A percentile compares a stretch with the other conserved stretches of the same genome.
phyloP scores from a whole-genome alignment of 2,113 vertebrate genomes.

The Nycticorax nycticorax region DNA sequence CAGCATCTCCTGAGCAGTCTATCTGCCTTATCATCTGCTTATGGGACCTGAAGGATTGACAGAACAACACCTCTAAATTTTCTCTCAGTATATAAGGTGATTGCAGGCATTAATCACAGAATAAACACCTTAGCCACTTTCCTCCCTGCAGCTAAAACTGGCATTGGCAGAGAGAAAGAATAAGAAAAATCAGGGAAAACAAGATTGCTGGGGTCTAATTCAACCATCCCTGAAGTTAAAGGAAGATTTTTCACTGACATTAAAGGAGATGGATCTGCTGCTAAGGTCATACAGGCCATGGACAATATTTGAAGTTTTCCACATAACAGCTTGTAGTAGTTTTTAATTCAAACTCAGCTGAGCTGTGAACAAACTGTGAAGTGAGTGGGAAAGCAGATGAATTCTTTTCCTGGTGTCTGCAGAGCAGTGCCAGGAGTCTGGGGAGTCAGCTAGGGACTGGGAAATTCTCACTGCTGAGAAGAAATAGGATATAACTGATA shows the following conservation, averaged over 20 bases:
- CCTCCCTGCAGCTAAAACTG: not conserved
- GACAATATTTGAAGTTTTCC: constrained; percentile 28
- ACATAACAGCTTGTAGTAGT: not conserved
- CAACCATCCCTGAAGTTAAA: constrained; percentile 15
- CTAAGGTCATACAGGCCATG: not conserved
- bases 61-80: not conserved
- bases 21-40: not conserved
- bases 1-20: not conserved
- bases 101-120: constrained; percentile 26
- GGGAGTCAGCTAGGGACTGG: not conserved
- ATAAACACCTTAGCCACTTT: not conserved
- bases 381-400: not conserved
- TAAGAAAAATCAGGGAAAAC: constrained; percentile 3
- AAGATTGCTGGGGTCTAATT: constrained; percentile 2
- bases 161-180: not conserved
- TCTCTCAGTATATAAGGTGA: not conserved
- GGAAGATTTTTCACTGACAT: not conserved
- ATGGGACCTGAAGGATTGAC: not conserved
- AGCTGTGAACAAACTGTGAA: constrained; percentile 10
- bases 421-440: not conserved
- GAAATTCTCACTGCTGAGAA: not conserved
- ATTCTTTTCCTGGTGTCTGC: not conserved
- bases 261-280: not conserved
- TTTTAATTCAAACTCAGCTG: constrained; percentile 9
- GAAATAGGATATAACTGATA: not conserved